phyloP scores from a whole-genome alignment of 2,888 invertebrate species.

The Andrena haemorrhoa region DNA sequence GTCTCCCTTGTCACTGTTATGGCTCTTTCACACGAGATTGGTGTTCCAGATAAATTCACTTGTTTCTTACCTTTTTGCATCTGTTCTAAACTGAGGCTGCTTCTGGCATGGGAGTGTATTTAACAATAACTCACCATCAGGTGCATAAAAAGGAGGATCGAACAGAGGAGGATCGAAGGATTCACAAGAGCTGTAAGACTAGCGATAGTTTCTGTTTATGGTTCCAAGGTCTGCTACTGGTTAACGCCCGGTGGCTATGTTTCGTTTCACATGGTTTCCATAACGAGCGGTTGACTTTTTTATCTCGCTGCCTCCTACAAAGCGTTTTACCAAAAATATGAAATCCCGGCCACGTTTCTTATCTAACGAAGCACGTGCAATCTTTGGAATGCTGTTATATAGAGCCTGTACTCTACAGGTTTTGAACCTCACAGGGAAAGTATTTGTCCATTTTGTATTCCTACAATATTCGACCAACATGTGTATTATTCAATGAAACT shows the following conservation, averaged over 20 bases:
- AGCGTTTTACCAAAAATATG: constrained; percentile 20
- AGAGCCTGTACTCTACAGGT: neutral
- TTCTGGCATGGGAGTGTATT: no score
- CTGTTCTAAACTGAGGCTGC: no score
- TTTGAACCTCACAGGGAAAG: neutral
- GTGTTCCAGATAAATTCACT: no score
- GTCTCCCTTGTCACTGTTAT: no score
- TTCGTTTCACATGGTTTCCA: neutral
- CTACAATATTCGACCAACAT: neutral
- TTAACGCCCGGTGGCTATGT: constrained; percentile 7
- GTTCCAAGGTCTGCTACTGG: neutral
- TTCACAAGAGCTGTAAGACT: neutral
- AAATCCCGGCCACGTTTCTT: neutral
- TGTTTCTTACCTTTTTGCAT: no score
- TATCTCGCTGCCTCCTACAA: constrained; percentile 22
- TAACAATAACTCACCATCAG: no score
- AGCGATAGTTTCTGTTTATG: neutral
- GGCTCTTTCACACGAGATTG: no score
- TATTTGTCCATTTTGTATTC: neutral
- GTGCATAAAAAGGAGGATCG: no score
- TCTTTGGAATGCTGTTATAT: neutral
- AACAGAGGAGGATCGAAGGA: no score
- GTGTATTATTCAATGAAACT: no score
- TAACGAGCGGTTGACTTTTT: neutral
- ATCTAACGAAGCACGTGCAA: neutral